Percentiles rank a stretch among this genome's conserved stretches.
phyloP scores from a whole-genome alignment of 2,113 vertebrate species.

The Acrocephalus kingi region DNA sequence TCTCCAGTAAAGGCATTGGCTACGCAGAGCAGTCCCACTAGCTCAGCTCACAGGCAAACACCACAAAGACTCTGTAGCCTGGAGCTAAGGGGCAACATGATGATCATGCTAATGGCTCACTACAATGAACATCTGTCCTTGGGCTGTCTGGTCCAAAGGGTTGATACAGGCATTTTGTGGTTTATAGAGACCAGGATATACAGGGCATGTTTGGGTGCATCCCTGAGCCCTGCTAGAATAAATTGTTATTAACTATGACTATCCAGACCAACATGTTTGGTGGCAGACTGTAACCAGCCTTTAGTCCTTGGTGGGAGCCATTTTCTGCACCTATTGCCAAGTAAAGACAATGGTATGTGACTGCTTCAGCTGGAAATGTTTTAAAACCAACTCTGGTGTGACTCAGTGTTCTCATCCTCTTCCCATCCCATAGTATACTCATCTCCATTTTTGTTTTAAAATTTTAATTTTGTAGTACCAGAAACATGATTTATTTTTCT shows the following conservation, averaged over 20 bases:
- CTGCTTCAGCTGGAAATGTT: conserved; percentile 29
- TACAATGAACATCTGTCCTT: not conserved
- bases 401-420: not conserved
- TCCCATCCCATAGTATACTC: not conserved
- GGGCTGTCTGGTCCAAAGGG: not conserved
- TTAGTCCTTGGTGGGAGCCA: not conserved
- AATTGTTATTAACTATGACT: not conserved
- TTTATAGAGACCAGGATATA: not conserved
- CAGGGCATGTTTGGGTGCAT: rapidly evolving
- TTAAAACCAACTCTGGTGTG: not conserved
- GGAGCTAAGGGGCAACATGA: not conserved
- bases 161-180: not conserved
- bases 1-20: not conserved
- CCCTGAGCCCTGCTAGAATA: not conserved
- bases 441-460: not conserved
- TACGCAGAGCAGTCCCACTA: rapidly evolving
- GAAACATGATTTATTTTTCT: conserved; percentile 28
- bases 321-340: not conserved
- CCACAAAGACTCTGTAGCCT: not conserved
- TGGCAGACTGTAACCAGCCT: not conserved
- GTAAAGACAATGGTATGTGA: not conserved
- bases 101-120: not conserved
- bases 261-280: not conserved
- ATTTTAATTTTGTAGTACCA: conserved; percentile 41
- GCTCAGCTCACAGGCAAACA: not conserved